phyloP scores from a whole-genome alignment of 1,140 invertebrate species.

The Condylostylus longicornis region DNA sequence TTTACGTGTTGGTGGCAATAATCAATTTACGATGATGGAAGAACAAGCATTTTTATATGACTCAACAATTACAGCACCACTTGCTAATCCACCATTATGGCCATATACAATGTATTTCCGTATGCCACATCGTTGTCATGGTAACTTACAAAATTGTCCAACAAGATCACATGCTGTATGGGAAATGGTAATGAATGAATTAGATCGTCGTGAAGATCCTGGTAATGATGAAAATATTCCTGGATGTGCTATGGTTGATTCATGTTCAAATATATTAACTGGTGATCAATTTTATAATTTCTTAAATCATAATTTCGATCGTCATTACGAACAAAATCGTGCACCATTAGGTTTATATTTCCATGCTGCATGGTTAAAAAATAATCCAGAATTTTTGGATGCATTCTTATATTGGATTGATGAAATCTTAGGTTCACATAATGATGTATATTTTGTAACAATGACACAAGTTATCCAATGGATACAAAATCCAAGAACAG shows the following conservation, averaged over 20 bases:
- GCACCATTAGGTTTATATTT: conserved; percentile 88
- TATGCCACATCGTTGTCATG: conserved; percentile 89
- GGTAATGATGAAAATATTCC: conserved; percentile 80
- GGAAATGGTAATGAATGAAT: conserved; percentile 97
- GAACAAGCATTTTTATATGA: conserved; percentile 92
- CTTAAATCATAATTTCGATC: conserved; percentile 88
- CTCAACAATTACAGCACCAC: conserved; percentile 83
- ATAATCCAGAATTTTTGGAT: conserved; percentile 85
- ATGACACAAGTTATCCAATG: conserved; percentile 95
- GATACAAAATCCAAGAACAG: conserved; percentile 82
- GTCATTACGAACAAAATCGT: conserved; percentile 87
- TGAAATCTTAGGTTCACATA: conserved; percentile 70
- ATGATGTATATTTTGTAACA: conserved; percentile 94
- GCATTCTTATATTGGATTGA: conserved; percentile 91
- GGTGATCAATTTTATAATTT: conserved; percentile 93
- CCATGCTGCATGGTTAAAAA: conserved; percentile 91
- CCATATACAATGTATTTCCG: conserved; percentile 96
- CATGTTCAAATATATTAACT: conserved; percentile 82
- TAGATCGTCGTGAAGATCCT: conserved; percentile 83
- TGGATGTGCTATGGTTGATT: conserved; percentile 92
- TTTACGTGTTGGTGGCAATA: conserved; percentile 83
- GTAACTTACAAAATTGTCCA: conserved; percentile 83
- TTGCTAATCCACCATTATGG: conserved; percentile 87
- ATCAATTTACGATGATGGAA: conserved; percentile 97
- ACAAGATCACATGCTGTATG: conserved; percentile 84